Evolutionary conservation across 1,140 invertebrate species (phyloP).

Genomic region (Coenobita brevimanus): DNA sequence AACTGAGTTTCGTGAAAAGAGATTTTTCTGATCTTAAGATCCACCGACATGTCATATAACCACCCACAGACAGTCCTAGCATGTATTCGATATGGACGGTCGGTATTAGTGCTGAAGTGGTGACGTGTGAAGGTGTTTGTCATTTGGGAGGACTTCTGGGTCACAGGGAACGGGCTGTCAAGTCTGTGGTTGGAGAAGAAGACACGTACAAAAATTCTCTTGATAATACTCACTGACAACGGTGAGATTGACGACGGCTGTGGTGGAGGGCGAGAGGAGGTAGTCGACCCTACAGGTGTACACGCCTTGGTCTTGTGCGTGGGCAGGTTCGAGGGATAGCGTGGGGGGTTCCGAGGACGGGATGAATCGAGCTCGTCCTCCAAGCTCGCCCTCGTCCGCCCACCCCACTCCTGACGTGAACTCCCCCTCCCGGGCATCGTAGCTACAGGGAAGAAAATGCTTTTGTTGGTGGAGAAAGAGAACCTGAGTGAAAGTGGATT

Average conservation of each 20-base stretch:
- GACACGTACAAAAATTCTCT: too few species aligned
- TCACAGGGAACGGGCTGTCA: too few species aligned
- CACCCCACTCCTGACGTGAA: slow-evolving; percentile 45
- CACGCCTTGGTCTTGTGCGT: slow-evolving; percentile 45
- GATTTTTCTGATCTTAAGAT: not conserved
- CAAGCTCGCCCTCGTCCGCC: slow-evolving; percentile 50
- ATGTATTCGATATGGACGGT: too few species aligned
- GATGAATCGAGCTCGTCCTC: slow-evolving; percentile 50
- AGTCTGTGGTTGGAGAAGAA: too few species aligned
- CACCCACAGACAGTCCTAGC: too few species aligned
- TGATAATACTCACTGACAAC: slow-evolving; percentile 57
- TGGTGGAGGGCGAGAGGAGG: slow-evolving; percentile 46
- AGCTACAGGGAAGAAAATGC: slow-evolving; percentile 29
- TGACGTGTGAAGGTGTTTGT: too few species aligned
- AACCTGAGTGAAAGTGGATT: too few species aligned
- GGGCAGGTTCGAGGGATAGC: slow-evolving; percentile 39
- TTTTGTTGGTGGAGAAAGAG: too few species aligned
- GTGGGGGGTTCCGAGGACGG: slow-evolving; percentile 47
- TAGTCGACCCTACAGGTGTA: slow-evolving; percentile 65
- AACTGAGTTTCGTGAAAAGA: not conserved
- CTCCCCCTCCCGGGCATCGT: slow-evolving; percentile 53
- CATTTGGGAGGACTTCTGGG: too few species aligned
- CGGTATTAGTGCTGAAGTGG: too few species aligned
- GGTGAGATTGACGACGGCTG: slow-evolving; percentile 47
- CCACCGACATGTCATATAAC: not conserved